Evolutionary conservation across 2,113 vertebrate species (phyloP).

Genomic region (Ictidomys tridecemlineatus): DNA sequence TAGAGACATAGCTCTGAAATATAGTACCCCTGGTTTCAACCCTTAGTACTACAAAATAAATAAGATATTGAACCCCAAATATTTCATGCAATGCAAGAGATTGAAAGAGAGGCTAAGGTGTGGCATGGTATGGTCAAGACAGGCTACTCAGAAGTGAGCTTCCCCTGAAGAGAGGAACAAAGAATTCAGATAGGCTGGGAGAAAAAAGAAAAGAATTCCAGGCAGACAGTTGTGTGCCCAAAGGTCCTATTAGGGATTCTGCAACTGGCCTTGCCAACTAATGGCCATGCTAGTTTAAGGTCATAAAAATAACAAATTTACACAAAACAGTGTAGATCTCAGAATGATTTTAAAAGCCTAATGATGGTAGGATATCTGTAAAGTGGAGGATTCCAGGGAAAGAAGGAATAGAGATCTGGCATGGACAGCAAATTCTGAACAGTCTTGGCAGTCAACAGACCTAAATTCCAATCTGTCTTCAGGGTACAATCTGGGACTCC

Average conservation of each 20-base stretch:
- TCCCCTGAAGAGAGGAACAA: not conserved
- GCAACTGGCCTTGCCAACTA: not conserved
- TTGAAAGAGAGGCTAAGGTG: not conserved
- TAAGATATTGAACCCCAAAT: not conserved
- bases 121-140: not conserved
- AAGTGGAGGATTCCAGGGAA: not conserved
- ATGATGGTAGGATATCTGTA: not conserved
- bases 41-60: too few relatives aligned
- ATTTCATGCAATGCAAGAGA: constrained; percentile 18
- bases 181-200: not conserved
- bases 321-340: not conserved
- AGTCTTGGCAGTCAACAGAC: not conserved
- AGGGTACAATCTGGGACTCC: not conserved
- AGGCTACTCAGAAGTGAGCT: not conserved
- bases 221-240: not conserved
- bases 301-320: not conserved
- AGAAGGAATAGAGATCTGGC: not conserved
- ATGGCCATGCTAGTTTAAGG: not conserved
- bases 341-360: constrained; percentile 38
- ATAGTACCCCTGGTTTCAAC: not conserved
- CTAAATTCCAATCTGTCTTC: not conserved
- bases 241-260: not conserved
- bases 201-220: constrained; percentile 29
- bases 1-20: not conserved
- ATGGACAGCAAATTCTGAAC: not conserved